Evolutionary conservation across 1,140 invertebrate species (phyloP), one percentile per base, ranked within the genome.

Genomic region (Caenorhabditis briggsae): DNA sequence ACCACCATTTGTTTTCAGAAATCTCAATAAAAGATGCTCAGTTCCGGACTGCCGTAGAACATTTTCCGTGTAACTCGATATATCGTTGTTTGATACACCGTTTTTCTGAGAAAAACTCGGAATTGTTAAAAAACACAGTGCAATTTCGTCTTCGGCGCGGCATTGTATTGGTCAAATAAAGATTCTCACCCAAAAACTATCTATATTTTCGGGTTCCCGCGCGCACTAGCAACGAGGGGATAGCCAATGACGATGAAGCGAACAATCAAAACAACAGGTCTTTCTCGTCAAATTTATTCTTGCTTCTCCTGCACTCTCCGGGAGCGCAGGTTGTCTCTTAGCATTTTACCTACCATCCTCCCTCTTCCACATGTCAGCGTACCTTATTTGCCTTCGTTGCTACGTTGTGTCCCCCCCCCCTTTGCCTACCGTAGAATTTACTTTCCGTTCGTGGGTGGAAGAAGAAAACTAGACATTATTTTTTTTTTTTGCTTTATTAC

Each of bases 191-290:
- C 70, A 50, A 78, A 78, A 78, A 8, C 9, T 48, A n/a, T 78
- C 70, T 43, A 7, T 70, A 14, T 48, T 12, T 70, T 43, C 18
- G 33, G 33, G 33, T 2, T 64, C n/a, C 18, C 23, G 20, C 12
- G 46, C 43, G 33, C 70, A 33, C 33, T 3, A 33, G 70, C 70
- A 41, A 18, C 61, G 9, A 23, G 9, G 46, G 33, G 16, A 3
- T 46, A 20, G 16, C 16, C 41, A 14, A 41, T 18, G n/a, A 48
- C 41, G 23, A 41, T 16, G 64, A 70, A 70, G n/a, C 64, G 64
- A 70, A 70, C 41, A 70, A 70, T 70, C 64, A 70, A 70, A 33
- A 46, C 64, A 70, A 70, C 64, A 70, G 64, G 64, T 70, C 25
- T 33, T 33, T 33, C 33, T 53, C 70, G 70, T 78, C 70, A 78